Conservation (phyloP, 92 coral and sea anemone species). For the Epizoanthus ramosus region DNA sequence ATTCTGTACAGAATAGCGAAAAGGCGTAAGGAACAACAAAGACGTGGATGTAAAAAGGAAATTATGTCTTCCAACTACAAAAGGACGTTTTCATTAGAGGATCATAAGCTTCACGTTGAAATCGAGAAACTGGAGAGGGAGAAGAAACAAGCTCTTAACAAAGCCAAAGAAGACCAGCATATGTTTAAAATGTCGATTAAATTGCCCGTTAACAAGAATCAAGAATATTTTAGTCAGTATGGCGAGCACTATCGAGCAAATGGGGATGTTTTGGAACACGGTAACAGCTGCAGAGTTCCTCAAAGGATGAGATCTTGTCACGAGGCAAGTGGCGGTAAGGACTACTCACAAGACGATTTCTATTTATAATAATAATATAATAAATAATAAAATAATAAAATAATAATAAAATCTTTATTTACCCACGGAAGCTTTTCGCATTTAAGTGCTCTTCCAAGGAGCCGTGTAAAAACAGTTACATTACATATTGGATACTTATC, state of each 20-base stretch:
- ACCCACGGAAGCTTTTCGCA: no score
- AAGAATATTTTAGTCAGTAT: slow-evolving; percentile 73
- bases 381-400: no score
- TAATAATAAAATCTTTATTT: no score
- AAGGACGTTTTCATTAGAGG: slow-evolving; percentile 64
- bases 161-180: slow-evolving; percentile 65
- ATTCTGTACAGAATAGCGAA: slow-evolving; percentile 31
- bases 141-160: slow-evolving; percentile 65
- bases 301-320: slow-evolving; percentile 29
- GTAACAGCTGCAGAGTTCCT: slow-evolving; percentile 13
- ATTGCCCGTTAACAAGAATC: slow-evolving; percentile 46
- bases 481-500: no score
- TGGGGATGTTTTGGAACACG: slow-evolving; percentile 65
- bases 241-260: slow-evolving; percentile 81
- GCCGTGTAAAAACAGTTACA: no score
- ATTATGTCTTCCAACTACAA: slow-evolving; percentile 5
- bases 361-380: background rate
- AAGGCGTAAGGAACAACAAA: slow-evolving; percentile 18
- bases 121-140: slow-evolving; percentile 69
- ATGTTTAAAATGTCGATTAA: slow-evolving; percentile 75
- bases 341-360: background rate
- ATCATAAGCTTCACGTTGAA: slow-evolving; percentile 63
- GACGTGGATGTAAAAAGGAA: background rate
- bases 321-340: slow-evolving; percentile 21
- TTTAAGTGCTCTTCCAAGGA: no score